A percentile compares a stretch with the other conserved stretches of the same genome.
Conservation (phyloP, 2,113 vertebrate species). For the Semnornis frantzii region DNA sequence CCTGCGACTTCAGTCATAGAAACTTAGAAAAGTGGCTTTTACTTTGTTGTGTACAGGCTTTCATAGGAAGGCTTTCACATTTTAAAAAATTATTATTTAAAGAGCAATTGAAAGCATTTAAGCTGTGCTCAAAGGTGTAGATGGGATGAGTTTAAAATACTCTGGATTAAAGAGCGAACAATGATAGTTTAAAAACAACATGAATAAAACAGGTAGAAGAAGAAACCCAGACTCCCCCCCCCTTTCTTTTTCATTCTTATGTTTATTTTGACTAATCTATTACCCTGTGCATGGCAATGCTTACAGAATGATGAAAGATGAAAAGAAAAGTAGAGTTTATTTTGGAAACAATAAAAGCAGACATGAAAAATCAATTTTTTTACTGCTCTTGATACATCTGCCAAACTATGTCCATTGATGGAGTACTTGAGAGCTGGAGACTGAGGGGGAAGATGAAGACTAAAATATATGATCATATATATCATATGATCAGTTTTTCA, state of each 20-base stretch:
- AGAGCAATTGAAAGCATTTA: not conserved
- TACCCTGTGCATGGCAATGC: not conserved
- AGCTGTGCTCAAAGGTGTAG: not conserved
- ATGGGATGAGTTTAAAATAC: not conserved
- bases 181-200: not conserved
- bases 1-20: not conserved
- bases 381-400: not conserved
- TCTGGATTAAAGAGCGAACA: not conserved
- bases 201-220: not conserved
- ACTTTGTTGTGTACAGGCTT: not conserved
- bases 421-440: not conserved
- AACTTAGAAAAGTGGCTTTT: not conserved
- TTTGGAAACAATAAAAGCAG: not conserved
- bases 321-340: conserved; percentile 6
- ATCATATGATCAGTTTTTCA: not conserved
- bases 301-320: not conserved
- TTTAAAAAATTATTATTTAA: not conserved
- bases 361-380: not conserved
- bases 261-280: not conserved
- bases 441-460: not conserved
- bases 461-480: not conserved
- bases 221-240: not conserved
- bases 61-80: not conserved
- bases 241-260: not conserved
- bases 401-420: not conserved